phyloP scores from a whole-genome alignment of 2,113 vertebrate species.

The Labeo catla region DNA sequence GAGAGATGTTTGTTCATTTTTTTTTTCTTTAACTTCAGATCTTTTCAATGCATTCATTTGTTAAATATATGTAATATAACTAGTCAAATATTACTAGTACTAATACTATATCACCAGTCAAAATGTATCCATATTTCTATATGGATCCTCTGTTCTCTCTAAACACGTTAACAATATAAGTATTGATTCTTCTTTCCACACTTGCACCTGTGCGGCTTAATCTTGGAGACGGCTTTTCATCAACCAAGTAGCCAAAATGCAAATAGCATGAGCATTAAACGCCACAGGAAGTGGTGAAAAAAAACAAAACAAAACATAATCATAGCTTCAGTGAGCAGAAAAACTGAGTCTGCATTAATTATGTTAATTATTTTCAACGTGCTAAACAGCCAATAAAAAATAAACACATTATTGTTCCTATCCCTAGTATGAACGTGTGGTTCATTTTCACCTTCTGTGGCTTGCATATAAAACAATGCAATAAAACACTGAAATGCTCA shows the following conservation, averaged over 20 bases:
- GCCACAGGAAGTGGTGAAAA: background rate
- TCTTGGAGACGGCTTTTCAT: background rate
- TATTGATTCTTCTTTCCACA: background rate
- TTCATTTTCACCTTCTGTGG: background rate
- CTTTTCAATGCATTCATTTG: background rate
- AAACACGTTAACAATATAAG: background rate
- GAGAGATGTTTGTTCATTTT: background rate
- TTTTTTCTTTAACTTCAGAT: background rate
- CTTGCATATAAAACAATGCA: slow-evolving; percentile 5
- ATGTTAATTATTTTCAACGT: background rate
- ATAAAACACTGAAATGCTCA: background rate
- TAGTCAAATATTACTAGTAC: too few relatives aligned
- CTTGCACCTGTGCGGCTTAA: background rate
- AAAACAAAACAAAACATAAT: background rate
- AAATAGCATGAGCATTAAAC: background rate
- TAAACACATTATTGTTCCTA: background rate
- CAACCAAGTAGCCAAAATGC: background rate
- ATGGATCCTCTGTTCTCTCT: background rate
- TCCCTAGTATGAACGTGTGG: background rate
- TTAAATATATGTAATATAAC: background rate
- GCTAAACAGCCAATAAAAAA: background rate
- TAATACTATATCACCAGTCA: too few relatives aligned
- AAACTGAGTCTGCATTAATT: background rate
- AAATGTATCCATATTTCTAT: background rate
- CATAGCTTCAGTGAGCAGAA: background rate